phyloP scores from a whole-genome alignment of 2,888 invertebrate genomes.

The Habrosyne pyritoides region DNA sequence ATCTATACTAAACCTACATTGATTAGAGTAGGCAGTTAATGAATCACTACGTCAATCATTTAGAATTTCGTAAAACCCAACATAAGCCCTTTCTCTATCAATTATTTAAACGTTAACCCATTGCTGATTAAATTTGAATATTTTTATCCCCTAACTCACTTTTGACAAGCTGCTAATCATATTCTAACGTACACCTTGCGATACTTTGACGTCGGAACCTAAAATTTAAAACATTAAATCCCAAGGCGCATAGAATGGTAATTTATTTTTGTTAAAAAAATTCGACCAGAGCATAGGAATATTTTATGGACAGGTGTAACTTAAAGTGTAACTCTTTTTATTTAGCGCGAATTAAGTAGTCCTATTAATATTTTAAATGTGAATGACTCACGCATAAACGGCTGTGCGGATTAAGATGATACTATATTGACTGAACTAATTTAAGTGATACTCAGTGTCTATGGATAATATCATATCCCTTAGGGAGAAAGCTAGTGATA shows the following conservation, averaged over 20 bases:
- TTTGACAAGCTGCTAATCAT: conserved; percentile 84
- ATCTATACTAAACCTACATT: too few relatives aligned
- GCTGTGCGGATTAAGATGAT: too few relatives aligned
- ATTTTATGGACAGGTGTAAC: conserved; percentile 46
- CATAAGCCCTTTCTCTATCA: conserved; percentile 2
- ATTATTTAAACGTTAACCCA: conserved; percentile 58
- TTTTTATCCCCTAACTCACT: conserved; percentile 72
- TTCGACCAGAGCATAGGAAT: conserved; percentile 57
- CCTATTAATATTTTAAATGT: too few relatives aligned
- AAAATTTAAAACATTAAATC: conserved; percentile 71
- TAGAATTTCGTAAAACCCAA: background rate
- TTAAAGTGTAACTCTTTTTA: background rate
- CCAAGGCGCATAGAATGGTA: conserved; percentile 61
- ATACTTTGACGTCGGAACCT: conserved; percentile 59
- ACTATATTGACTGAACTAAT: too few relatives aligned
- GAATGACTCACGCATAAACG: too few relatives aligned
- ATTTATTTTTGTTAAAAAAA: conserved; percentile 56
- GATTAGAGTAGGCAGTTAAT: too few relatives aligned
- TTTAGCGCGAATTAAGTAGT: background rate
- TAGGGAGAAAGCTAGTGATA: too few relatives aligned
- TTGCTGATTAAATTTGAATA: conserved; percentile 72
- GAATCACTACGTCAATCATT: background rate
- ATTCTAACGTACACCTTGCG: conserved; percentile 80
- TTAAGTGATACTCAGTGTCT: too few relatives aligned
- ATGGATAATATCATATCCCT: too few relatives aligned